Evolutionary conservation across 2,888 invertebrate genomes (phyloP).

Genomic region (Prostheceraeus crozeri): DNA sequence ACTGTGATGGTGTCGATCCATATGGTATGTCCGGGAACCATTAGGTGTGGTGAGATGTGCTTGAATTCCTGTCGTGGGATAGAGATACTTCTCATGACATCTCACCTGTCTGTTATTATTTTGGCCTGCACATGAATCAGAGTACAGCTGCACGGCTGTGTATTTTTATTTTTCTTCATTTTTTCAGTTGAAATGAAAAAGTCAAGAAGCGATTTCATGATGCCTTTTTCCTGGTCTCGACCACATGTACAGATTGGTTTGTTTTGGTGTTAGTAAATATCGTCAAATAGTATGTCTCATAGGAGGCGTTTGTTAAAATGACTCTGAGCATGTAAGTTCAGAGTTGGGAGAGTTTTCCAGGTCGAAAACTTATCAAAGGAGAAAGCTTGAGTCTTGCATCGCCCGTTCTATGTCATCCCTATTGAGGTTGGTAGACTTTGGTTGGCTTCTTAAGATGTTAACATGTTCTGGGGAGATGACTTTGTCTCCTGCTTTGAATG

Average conservation of each 20-base stretch:
- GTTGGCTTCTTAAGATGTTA: conserved; percentile 4
- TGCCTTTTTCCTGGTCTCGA: not conserved
- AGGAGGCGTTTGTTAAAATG: conserved; percentile 7
- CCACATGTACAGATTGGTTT: conserved; percentile 6
- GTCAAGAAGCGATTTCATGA: conserved; percentile 18
- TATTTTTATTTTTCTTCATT: not conserved
- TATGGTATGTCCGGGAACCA: conserved; percentile 19
- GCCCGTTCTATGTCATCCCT: conserved; percentile 11
- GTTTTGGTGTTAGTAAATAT: conserved; percentile 20
- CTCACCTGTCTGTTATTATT: conserved; percentile 20
- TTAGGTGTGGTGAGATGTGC: conserved; percentile 9
- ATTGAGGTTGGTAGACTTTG: conserved; percentile 10
- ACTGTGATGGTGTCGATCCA: conserved; percentile 7
- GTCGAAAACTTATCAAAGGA: conserved; percentile 12
- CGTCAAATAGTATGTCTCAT: conserved; percentile 13
- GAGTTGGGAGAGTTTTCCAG: conserved; percentile 28
- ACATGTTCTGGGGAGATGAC: conserved; percentile 15
- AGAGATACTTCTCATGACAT: conserved; percentile 13
- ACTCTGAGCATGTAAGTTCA: conserved; percentile 18
- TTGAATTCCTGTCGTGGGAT: conserved; percentile 7
- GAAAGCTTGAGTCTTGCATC: conserved; percentile 4
- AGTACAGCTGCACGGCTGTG: not conserved
- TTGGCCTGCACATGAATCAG: conserved; percentile 27
- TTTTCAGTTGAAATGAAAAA: conserved; percentile 17
- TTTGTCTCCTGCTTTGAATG: conserved; percentile 5